phyloP scores from a whole-genome alignment of 2,113 vertebrate species.

The Hydropotes inermis region DNA sequence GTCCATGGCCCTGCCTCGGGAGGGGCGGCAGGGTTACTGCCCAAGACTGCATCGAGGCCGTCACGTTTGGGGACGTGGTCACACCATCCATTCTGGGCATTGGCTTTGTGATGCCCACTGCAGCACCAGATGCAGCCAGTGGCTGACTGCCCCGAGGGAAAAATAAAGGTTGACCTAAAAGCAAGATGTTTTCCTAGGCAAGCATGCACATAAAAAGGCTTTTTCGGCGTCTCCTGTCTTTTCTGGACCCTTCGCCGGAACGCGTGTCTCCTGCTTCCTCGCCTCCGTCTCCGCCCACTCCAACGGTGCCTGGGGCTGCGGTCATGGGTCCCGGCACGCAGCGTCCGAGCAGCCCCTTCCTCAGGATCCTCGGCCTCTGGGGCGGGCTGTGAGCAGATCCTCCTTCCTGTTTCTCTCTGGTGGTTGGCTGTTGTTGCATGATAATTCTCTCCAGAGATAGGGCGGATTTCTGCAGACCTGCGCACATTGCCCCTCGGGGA shows the following conservation, averaged over 20 bases:
- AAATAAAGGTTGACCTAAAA: background rate
- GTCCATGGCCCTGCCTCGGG: fast-evolving
- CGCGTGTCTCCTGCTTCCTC: background rate
- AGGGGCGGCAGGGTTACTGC: background rate
- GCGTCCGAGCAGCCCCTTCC: background rate
- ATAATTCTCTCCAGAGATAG: background rate
- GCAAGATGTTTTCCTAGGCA: background rate
- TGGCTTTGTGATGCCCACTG: fast-evolving
- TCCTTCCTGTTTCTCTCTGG: background rate
- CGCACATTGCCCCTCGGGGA: background rate
- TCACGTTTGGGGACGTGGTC: fast-evolving
- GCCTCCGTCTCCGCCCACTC: fast-evolving
- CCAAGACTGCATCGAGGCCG: fast-evolving
- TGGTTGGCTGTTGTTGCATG: fast-evolving
- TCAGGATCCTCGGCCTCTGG: background rate
- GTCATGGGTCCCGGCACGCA: fast-evolving
- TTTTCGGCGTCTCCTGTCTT: background rate
- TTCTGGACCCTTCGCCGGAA: background rate
- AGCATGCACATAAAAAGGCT: background rate
- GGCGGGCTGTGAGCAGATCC: background rate
- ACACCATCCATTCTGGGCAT: fast-evolving
- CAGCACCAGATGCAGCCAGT: background rate
- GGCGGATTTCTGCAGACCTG: background rate
- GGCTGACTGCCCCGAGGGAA: background rate
- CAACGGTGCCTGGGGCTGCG: fast-evolving